Base-by-base conservation (phyloP, 2,797 vertebrate genomes). In the Apodemus agrarius region DNA sequence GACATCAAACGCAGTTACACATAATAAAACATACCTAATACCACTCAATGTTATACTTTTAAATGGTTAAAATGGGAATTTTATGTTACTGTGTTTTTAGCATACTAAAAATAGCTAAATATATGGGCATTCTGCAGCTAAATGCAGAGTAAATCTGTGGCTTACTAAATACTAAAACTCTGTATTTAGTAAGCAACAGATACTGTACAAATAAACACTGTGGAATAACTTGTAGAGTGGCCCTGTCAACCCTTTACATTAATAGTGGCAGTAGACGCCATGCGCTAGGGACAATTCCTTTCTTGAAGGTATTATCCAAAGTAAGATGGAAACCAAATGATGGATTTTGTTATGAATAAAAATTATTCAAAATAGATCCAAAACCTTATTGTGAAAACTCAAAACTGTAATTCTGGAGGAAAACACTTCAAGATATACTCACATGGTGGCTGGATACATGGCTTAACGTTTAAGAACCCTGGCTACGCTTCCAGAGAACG, bases 1-100 rank as follows among this genome's bases (percentile, higher is more conserved):
- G 31, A 65, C 7, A 85, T 40, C 61, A 17, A 3, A 72, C 26
- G 80, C 34, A 31, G 29, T 6, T 75, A 16, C 22, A 79, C 75
- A 90, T 69, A 37, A 75, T 82, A 43, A 89, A 85, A 69, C 83
- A 46, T 34, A 37, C n/a, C 67, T 61, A 91, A 81, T 85, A 19
- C 16, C n/a, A 82, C 34, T 91, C 17, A 95, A 46, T 31, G 59
- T 14, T 46, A 74, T 31, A 46, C 8, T 65, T 95, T 34, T 59
- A 95, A 86, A 78, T 93, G 49, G 49, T 49, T 43, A 79, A 84
- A 80, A 37, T 43, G 31, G 5, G 69, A 91, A 89, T 80, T 87
- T 90, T 87, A 63, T 46, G 52, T 89, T 13, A 87, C 43, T 37
- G 9, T 93, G 63, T 54, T 63, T 91, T 94, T 91, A 65, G 12